These are phyloP conservation scores for Helicorthomorpha holstii DNA, from an alignment of 1,140 invertebrate species.

Conservation along the genomic window DNA sequence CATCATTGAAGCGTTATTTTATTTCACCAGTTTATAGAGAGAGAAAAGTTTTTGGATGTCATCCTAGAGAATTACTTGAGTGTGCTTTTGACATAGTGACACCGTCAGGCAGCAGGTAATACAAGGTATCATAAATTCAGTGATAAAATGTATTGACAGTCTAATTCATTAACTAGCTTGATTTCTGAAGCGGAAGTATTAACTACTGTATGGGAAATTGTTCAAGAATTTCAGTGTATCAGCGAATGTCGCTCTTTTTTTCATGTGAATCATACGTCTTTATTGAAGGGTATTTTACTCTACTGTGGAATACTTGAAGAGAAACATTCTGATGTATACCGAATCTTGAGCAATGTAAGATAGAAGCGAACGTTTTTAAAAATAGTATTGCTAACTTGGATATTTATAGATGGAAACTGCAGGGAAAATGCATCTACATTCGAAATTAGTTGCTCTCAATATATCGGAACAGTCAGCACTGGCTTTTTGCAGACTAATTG, in stretches of 20 bases:
- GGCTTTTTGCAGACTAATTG: slow-evolving; percentile 48
- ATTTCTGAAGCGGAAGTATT: slow-evolving; percentile 72
- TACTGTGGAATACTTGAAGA: slow-evolving; percentile 60
- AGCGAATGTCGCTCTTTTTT: slow-evolving; percentile 50
- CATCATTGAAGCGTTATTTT: slow-evolving; percentile 59
- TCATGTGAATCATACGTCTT: slow-evolving; percentile 61
- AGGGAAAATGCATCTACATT: slow-evolving; percentile 49
- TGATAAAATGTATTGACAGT: background rate
- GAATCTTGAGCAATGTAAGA: too few species aligned
- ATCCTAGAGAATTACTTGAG: slow-evolving; percentile 73
- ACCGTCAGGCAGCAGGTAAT: slow-evolving; percentile 35
- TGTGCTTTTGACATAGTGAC: slow-evolving; percentile 87
- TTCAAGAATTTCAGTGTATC: slow-evolving; percentile 47
- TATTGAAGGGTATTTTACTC: slow-evolving; percentile 58
- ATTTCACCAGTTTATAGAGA: slow-evolving; percentile 75
- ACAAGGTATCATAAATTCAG: too few species aligned
- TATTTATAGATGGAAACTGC: slow-evolving; percentile 37
- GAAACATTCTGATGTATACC: slow-evolving; percentile 46
- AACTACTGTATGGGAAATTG: slow-evolving; percentile 55
- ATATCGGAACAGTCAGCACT: slow-evolving; percentile 49
- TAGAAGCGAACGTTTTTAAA: too few species aligned
- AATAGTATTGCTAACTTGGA: background rate
- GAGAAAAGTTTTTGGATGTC: slow-evolving; percentile 59
- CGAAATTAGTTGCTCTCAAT: slow-evolving; percentile 45
- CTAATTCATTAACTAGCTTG: slow-evolving; percentile 33